Evolutionary conservation across 2,113 vertebrate genomes (phyloP).

Genomic region (Antechinus stuartii): DNA sequence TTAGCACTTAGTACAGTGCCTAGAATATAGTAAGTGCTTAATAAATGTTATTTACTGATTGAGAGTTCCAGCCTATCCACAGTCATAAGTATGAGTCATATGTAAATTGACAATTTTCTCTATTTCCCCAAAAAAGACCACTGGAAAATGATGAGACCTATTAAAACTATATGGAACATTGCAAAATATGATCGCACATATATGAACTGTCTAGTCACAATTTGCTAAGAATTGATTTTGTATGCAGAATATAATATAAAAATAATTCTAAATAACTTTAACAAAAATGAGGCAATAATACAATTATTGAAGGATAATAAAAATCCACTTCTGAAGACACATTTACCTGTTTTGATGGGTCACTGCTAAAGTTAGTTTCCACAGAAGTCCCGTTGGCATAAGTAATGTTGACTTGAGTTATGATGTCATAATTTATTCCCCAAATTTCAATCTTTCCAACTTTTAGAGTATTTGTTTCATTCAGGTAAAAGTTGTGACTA

Average conservation of each 20-base stretch:
- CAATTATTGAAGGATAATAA: background rate
- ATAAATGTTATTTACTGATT: background rate
- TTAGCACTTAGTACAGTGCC: background rate
- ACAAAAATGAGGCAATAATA: background rate
- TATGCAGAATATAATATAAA: background rate
- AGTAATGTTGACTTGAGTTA: conserved; percentile 44
- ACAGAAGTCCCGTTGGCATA: conserved; percentile 45
- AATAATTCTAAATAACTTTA: background rate
- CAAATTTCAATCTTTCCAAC: conserved; percentile 73
- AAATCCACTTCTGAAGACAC: conserved; percentile 12
- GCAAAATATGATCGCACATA: background rate
- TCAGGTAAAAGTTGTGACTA: conserved; percentile 66
- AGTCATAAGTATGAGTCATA: background rate
- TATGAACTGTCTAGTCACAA: background rate
- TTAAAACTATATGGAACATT: background rate
- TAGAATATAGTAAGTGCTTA: background rate
- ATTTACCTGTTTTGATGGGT: conserved; percentile 65
- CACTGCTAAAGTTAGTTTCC: background rate
- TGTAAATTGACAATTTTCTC: background rate
- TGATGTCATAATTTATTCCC: conserved; percentile 41
- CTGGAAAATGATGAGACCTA: background rate
- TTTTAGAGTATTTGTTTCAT: conserved; percentile 56
- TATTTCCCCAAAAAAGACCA: background rate
- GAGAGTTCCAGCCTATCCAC: background rate
- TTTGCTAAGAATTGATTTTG: background rate